These are phyloP conservation scores for Gastrophryne carolinensis DNA, from an alignment of 2,797 vertebrate species.

Conservation along the genomic window DNA sequence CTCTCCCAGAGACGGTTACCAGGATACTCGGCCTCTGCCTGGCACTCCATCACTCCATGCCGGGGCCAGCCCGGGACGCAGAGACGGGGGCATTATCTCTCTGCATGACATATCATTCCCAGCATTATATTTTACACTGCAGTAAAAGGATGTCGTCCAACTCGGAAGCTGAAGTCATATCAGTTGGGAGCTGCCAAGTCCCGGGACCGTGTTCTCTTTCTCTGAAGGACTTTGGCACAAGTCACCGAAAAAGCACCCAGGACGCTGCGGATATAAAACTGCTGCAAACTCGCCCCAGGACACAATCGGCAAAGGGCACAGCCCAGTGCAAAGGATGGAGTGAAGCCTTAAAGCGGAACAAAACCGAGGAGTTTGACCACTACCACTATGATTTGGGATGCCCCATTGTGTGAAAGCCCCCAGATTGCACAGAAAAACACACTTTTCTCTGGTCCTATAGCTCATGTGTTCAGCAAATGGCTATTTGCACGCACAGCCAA, in stretches of 20 bases:
- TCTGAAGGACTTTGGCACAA: not conserved
- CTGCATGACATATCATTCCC: slow-evolving; percentile 59
- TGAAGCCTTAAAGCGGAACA: too few relatives aligned
- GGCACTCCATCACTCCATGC: not conserved
- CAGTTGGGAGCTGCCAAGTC: slow-evolving; percentile 47
- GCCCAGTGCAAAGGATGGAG: not conserved
- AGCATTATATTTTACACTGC: slow-evolving; percentile 68
- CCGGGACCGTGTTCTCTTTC: slow-evolving; percentile 8
- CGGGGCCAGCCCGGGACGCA: not conserved
- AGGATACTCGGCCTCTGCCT: too few relatives aligned
- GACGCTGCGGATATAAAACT: slow-evolving; percentile 10
- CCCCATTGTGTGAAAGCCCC: too few relatives aligned
- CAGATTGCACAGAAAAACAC: too few relatives aligned
- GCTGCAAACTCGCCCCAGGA: too few relatives aligned
- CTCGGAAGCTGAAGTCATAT: slow-evolving; percentile 49
- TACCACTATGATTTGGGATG: too few relatives aligned
- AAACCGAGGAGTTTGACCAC: too few relatives aligned
- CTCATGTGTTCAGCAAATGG: too few relatives aligned
- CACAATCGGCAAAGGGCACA: not conserved
- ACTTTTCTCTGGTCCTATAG: too few relatives aligned
- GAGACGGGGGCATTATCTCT: slow-evolving; percentile 45
- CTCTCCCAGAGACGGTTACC: too few relatives aligned
- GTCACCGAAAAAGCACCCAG: not conserved
- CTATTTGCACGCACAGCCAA: too few relatives aligned
- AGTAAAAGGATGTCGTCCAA: slow-evolving; percentile 62